Percentiles rank a stretch among this genome's conserved stretches.
These are phyloP conservation scores for Lasiurus cinereus DNA, from an alignment of 2,113 vertebrate species.

Conservation along the genomic window DNA sequence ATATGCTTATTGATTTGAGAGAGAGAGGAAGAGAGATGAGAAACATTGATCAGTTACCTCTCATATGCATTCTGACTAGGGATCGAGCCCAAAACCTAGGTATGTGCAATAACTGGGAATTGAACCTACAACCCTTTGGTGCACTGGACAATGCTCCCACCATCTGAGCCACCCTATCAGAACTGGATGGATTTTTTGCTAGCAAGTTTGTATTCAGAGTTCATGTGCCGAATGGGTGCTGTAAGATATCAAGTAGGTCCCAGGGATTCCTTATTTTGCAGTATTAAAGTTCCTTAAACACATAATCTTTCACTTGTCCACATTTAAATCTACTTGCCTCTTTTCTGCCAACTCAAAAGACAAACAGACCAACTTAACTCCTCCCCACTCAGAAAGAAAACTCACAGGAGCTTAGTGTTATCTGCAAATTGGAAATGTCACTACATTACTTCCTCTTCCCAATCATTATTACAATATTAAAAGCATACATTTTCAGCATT, in stretches of 20 bases:
- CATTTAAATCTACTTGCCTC: background rate
- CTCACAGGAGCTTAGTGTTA: background rate
- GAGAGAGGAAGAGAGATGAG: too few species aligned
- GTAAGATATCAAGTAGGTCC: background rate
- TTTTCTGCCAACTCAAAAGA: background rate
- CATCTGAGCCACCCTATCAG: too few species aligned
- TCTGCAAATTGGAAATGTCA: slow-evolving; percentile 1
- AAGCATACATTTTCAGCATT: background rate
- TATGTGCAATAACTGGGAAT: too few species aligned
- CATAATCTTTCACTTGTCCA: background rate
- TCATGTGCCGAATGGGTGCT: background rate
- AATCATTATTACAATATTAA: background rate
- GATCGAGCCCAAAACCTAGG: too few species aligned
- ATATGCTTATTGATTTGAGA: too few species aligned
- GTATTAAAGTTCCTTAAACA: background rate
- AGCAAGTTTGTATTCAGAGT: background rate
- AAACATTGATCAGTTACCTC: too few species aligned
- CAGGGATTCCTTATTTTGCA: background rate
- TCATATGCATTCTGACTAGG: too few species aligned
- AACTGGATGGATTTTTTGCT: background rate
- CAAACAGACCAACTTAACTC: background rate
- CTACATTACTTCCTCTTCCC: background rate
- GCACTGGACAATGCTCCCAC: too few species aligned
- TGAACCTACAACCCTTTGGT: too few species aligned
- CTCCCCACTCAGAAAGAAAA: background rate